Percentiles rank a stretch among this genome's conserved stretches.
phyloP scores from a whole-genome alignment of 64 coral and sea anemone genomes.

The Montipora foliosa region DNA sequence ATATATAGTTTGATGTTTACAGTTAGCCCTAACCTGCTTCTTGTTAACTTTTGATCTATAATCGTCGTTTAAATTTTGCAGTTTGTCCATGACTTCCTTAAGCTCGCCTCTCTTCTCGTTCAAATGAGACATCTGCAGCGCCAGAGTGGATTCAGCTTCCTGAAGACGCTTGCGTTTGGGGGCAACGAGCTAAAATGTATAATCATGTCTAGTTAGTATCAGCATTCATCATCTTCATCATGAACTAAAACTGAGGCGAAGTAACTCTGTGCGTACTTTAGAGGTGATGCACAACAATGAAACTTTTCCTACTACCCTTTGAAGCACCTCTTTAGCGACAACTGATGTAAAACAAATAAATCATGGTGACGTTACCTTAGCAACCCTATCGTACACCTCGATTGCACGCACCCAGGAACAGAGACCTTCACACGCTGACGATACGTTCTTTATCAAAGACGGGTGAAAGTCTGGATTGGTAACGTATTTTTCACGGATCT shows the following conservation, averaged over 20 bases:
- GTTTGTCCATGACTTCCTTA: slow-evolving; percentile 86
- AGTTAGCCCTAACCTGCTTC: slow-evolving; percentile 52
- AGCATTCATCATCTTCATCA: neutral
- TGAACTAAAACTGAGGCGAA: too few relatives aligned
- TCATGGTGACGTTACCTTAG: slow-evolving; percentile 74
- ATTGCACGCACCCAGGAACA: slow-evolving; percentile 98
- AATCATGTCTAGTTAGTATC: neutral
- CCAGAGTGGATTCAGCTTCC: slow-evolving; percentile 83
- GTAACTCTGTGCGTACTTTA: too few relatives aligned
- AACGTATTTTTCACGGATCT: slow-evolving; percentile 94
- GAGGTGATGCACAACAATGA: too few relatives aligned
- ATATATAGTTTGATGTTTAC: too few relatives aligned
- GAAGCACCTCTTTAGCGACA: too few relatives aligned
- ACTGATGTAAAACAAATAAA: neutral
- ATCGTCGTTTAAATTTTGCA: slow-evolving; percentile 93
- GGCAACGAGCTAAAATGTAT: slow-evolving; percentile 75
- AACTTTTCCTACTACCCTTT: too few relatives aligned
- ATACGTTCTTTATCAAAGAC: slow-evolving; percentile 93
- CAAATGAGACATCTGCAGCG: slow-evolving; percentile 85
- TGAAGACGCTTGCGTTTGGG: slow-evolving; percentile 89
- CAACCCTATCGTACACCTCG: slow-evolving; percentile 99
- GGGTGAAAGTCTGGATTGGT: slow-evolving; percentile 95
- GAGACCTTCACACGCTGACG: slow-evolving; percentile 93
- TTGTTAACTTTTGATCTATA: slow-evolving; percentile 91
- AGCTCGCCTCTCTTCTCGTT: slow-evolving; percentile 91